Evolutionary conservation across 2,888 invertebrate genomes (phyloP).

Genomic region (Patella pellucida): DNA sequence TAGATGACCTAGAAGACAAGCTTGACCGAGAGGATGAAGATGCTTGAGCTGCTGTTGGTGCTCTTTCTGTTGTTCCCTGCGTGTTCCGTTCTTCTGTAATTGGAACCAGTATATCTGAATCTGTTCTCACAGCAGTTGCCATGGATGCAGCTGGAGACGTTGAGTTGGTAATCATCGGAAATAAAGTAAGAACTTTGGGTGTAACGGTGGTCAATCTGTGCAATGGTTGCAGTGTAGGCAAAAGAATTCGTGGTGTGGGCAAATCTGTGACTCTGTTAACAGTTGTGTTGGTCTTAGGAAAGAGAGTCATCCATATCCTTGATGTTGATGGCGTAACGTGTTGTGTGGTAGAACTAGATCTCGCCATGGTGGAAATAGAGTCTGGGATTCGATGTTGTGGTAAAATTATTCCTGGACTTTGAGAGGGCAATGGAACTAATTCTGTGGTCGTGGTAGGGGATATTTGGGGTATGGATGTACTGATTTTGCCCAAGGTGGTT

Average conservation of each 20-base stretch:
- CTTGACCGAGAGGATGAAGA: background rate
- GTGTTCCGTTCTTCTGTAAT: background rate
- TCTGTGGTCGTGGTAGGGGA: background rate
- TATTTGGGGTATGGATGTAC: background rate
- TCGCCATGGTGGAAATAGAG: background rate
- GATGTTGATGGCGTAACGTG: background rate
- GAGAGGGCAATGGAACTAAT: background rate
- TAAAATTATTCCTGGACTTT: slow-evolving; percentile 1
- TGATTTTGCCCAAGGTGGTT: no score
- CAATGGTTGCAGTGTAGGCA: background rate
- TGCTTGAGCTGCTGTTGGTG: background rate
- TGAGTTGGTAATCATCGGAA: background rate
- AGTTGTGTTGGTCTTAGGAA: slow-evolving; percentile 10
- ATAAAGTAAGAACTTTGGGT: no score
- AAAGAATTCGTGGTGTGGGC: background rate
- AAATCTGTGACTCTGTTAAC: slow-evolving; percentile 2
- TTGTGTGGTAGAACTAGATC: background rate
- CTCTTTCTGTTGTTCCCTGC: background rate
- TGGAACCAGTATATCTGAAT: background rate
- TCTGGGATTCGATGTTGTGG: background rate
- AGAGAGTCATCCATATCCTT: slow-evolving; percentile 4
- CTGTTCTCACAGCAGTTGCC: background rate
- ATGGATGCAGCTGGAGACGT: background rate
- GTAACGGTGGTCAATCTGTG: no score
- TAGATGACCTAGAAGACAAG: no score